Evolutionary conservation across 2,888 invertebrate genomes (phyloP).

Genomic region (Onthophagus sagittarius): DNA sequence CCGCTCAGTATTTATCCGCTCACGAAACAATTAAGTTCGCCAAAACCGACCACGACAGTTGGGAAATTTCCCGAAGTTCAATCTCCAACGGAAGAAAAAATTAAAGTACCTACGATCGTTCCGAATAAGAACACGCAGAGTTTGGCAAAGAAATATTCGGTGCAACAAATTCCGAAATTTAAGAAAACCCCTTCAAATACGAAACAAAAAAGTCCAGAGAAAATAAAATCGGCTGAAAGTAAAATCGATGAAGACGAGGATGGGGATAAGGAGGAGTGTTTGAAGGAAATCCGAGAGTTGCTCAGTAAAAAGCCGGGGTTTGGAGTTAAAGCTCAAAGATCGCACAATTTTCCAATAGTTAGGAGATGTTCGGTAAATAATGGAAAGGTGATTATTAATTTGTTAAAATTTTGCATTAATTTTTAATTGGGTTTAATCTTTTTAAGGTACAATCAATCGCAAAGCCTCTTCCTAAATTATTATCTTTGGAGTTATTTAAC

Average conservation of each 20-base stretch:
- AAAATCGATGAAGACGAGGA: constrained; percentile 11
- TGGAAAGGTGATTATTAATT: constrained; percentile 48
- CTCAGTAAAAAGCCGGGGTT: constrained; percentile 66
- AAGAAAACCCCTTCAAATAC: constrained; percentile 37
- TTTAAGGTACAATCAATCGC: constrained; percentile 48
- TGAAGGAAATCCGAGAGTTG: constrained; percentile 68
- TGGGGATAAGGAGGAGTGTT: constrained; percentile 58
- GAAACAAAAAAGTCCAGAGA: constrained; percentile 30
- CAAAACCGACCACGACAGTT: constrained; percentile 49
- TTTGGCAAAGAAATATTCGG: constrained; percentile 45
- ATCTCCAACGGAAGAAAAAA: constrained; percentile 41
- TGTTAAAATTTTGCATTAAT: too few relatives aligned
- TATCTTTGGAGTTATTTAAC: constrained; percentile 81
- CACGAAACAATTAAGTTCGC: constrained; percentile 59
- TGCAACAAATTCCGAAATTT: constrained; percentile 46
- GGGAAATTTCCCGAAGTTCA: constrained; percentile 34
- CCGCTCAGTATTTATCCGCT: constrained; percentile 54
- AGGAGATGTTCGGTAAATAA: constrained; percentile 58
- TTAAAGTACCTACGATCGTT: constrained; percentile 30
- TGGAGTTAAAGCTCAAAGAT: constrained; percentile 52
- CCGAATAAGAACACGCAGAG: constrained; percentile 29
- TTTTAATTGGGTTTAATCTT: too few relatives aligned
- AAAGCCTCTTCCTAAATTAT: constrained; percentile 68
- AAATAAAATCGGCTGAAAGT: constrained; percentile 41
- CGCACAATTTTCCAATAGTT: constrained; percentile 67